phyloP scores from a whole-genome alignment of 2,113 vertebrate genomes.

The Herpetotheres cachinnans region DNA sequence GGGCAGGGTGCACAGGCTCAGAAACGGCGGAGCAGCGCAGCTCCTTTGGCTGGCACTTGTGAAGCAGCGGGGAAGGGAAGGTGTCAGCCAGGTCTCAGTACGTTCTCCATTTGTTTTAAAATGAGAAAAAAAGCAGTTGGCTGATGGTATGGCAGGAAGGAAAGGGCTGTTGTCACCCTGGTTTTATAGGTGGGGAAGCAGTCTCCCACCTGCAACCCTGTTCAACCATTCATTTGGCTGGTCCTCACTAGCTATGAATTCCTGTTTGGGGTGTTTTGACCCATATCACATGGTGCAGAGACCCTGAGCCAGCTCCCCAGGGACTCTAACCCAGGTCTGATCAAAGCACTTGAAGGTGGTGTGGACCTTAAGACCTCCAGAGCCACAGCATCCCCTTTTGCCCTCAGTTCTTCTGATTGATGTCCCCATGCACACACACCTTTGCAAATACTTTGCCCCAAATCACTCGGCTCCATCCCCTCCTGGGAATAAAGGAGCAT shows the following conservation, averaged over 20 bases:
- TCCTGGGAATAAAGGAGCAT: neutral
- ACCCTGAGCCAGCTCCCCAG: neutral
- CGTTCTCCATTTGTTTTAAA: neutral
- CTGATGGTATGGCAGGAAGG: neutral
- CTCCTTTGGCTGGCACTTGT: neutral
- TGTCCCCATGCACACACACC: neutral
- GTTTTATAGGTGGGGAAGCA: neutral
- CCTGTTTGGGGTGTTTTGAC: neutral
- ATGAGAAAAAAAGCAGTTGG: neutral
- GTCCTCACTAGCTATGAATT: neutral
- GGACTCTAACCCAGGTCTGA: neutral
- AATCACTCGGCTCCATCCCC: neutral
- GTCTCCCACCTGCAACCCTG: neutral
- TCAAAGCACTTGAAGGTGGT: neutral
- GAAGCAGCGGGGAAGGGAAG: neutral
- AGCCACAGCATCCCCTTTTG: neutral
- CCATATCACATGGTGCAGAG: neutral
- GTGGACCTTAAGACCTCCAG: neutral
- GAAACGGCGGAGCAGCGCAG: rapidly evolving
- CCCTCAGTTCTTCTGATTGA: neutral
- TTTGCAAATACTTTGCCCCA: neutral
- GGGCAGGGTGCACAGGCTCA: neutral
- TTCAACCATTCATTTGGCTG: neutral
- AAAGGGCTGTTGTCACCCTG: neutral
- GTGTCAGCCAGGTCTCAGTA: neutral